Evolutionary conservation across 2,113 vertebrate species (phyloP).

Genomic region (Indri indri): DNA sequence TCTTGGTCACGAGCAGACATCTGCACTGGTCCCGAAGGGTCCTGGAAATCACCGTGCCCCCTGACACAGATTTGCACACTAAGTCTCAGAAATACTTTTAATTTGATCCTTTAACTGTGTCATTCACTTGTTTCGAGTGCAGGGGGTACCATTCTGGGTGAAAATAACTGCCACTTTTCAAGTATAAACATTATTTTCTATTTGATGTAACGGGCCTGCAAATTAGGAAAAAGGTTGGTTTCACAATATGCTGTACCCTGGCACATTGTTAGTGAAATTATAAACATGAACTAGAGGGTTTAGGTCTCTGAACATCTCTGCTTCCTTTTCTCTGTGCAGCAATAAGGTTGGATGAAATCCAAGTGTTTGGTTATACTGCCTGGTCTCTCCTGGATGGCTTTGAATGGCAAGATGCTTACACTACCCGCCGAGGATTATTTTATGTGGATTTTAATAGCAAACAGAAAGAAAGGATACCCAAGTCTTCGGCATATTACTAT

Average conservation of each 20-base stretch:
- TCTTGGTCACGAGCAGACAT: not conserved
- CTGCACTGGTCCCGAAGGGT: not conserved
- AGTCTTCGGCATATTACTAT: conserved; percentile 93
- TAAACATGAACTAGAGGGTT: not conserved
- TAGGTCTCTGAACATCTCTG: conserved; percentile 7
- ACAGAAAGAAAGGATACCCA: conserved; percentile 89
- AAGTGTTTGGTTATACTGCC: conserved; percentile 93
- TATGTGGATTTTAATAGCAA: conserved; percentile 90
- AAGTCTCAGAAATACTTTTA: not conserved
- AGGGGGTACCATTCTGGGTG: not conserved
- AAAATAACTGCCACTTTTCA: not conserved
- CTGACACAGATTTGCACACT: not conserved
- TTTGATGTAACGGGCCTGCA: not conserved
- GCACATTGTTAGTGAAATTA: not conserved
- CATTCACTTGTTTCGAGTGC: not conserved
- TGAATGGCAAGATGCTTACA: conserved; percentile 94
- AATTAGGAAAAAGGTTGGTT: not conserved
- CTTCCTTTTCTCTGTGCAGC: conserved; percentile 82
- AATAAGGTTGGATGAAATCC: conserved; percentile 88
- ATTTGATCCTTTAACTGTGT: not conserved
- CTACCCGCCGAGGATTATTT: conserved; percentile 92
- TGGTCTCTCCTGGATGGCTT: conserved; percentile 97
- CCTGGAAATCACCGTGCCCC: not conserved
- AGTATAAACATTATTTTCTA: not conserved
- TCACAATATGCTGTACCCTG: not conserved